These are phyloP conservation scores for Girardia tigrina DNA, from an alignment of 2,888 invertebrate genomes.

Conservation along the genomic window DNA sequence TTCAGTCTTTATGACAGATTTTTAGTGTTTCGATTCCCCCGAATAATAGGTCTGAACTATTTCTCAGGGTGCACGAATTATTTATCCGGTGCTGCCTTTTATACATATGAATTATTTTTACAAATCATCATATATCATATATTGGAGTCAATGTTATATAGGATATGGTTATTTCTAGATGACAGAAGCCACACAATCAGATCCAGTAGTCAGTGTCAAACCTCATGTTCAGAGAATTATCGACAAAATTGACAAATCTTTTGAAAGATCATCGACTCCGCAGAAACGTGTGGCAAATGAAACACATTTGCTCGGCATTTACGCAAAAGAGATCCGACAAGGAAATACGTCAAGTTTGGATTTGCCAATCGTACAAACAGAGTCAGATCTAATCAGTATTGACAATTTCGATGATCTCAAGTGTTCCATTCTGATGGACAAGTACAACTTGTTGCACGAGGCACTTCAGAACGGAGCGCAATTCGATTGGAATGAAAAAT, in stretches of 20 bases:
- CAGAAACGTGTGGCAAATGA: neutral
- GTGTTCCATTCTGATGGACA: neutral
- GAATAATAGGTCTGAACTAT: too few relatives aligned
- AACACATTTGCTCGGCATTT: neutral
- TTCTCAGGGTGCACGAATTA: too few relatives aligned
- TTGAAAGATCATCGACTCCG: neutral
- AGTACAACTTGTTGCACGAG: neutral
- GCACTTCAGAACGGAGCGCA: neutral
- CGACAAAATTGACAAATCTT: neutral
- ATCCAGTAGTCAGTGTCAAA: neutral
- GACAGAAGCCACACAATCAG: too few relatives aligned
- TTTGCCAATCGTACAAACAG: neutral
- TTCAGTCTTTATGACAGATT: too few relatives aligned
- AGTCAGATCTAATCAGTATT: neutral
- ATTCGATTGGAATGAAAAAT: neutral
- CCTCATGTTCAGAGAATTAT: constrained; percentile 1
- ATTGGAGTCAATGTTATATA: too few relatives aligned
- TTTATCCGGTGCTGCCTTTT: too few relatives aligned
- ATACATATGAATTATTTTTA: too few relatives aligned
- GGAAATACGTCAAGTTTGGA: neutral
- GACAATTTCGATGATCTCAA: neutral
- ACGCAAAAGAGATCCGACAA: neutral
- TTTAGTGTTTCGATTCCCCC: too few relatives aligned
- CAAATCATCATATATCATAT: too few relatives aligned
- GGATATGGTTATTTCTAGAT: too few relatives aligned